Evolutionary conservation across 2,797 vertebrate species (phyloP).

Genomic region (Darevskia mixta): DNA sequence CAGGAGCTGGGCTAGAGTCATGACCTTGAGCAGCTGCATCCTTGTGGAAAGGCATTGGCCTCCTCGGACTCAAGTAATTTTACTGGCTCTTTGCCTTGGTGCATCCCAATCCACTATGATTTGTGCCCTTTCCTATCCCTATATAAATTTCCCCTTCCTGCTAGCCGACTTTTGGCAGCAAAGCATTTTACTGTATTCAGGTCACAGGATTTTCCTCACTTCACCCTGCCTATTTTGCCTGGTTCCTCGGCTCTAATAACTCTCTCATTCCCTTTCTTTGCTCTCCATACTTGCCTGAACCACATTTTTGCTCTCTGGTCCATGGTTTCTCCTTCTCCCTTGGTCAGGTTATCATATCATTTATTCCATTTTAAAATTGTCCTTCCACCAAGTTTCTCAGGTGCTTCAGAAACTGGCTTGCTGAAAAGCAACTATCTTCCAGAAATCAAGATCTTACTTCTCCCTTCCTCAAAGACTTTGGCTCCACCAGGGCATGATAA

Average conservation of each 20-base stretch:
- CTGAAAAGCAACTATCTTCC: neutral
- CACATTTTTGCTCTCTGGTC: neutral
- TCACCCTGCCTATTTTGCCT: neutral
- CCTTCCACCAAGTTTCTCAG: neutral
- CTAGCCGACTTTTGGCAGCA: neutral
- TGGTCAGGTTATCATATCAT: neutral
- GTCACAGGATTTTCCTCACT: neutral
- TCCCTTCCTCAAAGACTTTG: neutral
- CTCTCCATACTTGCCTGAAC: neutral
- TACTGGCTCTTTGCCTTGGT: constrained; percentile 7
- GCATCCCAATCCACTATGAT: neutral
- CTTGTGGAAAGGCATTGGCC: neutral
- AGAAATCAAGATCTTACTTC: neutral
- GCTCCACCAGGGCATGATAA: neutral
- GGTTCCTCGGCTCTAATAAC: neutral
- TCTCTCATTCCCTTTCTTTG: neutral
- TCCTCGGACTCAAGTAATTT: neutral
- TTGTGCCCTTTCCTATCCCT: neutral
- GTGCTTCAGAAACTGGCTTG: neutral
- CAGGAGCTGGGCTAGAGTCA: neutral
- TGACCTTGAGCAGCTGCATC: neutral
- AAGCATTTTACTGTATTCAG: neutral
- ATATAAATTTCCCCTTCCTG: constrained; percentile 4
- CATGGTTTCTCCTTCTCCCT: neutral
- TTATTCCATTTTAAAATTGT: neutral